Percentiles rank a stretch among this genome's conserved stretches.
These are phyloP conservation scores for Daktulosphaira vitifoliae DNA, from an alignment of 1,140 invertebrate species.

Conservation along the genomic window DNA sequence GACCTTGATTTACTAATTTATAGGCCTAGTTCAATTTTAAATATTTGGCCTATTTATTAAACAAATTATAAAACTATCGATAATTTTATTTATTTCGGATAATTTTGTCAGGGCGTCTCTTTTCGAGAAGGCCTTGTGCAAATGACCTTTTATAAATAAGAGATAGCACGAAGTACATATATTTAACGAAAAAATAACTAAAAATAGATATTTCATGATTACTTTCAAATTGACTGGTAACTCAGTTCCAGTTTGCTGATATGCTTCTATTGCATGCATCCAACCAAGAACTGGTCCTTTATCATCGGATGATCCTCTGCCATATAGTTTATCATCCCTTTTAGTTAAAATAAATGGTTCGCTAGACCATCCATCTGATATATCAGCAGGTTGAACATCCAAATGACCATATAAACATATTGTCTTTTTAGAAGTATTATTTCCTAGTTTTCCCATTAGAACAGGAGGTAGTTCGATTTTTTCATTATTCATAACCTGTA, in stretches of 20 bases:
- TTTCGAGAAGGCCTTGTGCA: background rate
- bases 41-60: no score
- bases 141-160: background rate
- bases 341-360: slow-evolving; percentile 88
- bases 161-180: background rate
- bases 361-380: slow-evolving; percentile 89
- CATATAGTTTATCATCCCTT: slow-evolving; percentile 83
- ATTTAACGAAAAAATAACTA: background rate
- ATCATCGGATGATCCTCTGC: slow-evolving; percentile 87
- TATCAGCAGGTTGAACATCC: slow-evolving; percentile 90
- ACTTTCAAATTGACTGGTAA: slow-evolving; percentile 89
- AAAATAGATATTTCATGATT: slow-evolving; percentile 35
- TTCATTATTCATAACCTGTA: background rate
- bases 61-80: no score
- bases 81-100: no score
- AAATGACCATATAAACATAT: slow-evolving; percentile 93
- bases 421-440: slow-evolving; percentile 79
- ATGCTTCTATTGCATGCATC: slow-evolving; percentile 88
- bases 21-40: no score
- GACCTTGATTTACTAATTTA: no score
- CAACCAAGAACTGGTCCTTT: slow-evolving; percentile 88
- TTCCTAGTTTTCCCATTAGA: slow-evolving; percentile 73
- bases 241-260: slow-evolving; percentile 57
- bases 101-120: background rate
- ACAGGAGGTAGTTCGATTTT: slow-evolving; percentile 86